Evolutionary conservation across 37 sponge, comb jelly and placozoan species (phyloP), one percentile per base, ranked within the genome.

Genomic region (Ephydatia muelleri): DNA sequence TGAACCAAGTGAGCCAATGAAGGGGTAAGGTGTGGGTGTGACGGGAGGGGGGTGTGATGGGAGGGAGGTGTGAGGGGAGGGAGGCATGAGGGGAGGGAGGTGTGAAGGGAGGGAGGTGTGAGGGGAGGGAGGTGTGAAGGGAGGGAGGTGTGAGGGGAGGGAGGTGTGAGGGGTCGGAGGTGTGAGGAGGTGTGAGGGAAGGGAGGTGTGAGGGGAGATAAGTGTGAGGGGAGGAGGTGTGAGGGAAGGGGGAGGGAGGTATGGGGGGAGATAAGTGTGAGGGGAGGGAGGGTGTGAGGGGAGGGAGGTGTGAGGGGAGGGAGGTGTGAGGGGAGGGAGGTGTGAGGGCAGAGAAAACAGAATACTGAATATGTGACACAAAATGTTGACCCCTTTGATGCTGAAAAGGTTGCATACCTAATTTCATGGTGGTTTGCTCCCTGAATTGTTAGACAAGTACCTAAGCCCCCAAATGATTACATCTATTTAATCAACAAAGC

Each of bases 81-180:
- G 9, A 8, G 79, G 79, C 4, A 8, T 6, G 31, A 30, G 29
- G 79, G 30, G 27, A 12, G 79, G 79, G 27, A 43, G 79, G 79
- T 8, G 43, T 5, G 76, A 30, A 19, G 76, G 76, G 9, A 43
- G 79, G 79, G 27, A 8, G 65, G 76, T 5, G 26, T 48, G 79
- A 39, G 29, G 79, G 65, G 31, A n/a, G 31, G 65, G 27, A 16
- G 31, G 65, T 8, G 29, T 48, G 79, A 27, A 16, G 79, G 65
- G 31, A 48, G 65, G 79, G 27, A 16, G 65, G 79, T 8, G 29
- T 48, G 79, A 39, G 29, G 79, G 79, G 9, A 5, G 28, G 49
- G 39, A 27, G 65, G 79, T 38, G 65, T 28, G 79, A 12, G 22
- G 79, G 79, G 27, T 8, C 49, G 79, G 43, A 26, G 79, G 79